A percentile compares a stretch with the other conserved stretches of the same genome.
These are phyloP conservation scores for Hesperophylax magnus DNA, from an alignment of 1,140 invertebrate species.

Conservation along the genomic window DNA sequence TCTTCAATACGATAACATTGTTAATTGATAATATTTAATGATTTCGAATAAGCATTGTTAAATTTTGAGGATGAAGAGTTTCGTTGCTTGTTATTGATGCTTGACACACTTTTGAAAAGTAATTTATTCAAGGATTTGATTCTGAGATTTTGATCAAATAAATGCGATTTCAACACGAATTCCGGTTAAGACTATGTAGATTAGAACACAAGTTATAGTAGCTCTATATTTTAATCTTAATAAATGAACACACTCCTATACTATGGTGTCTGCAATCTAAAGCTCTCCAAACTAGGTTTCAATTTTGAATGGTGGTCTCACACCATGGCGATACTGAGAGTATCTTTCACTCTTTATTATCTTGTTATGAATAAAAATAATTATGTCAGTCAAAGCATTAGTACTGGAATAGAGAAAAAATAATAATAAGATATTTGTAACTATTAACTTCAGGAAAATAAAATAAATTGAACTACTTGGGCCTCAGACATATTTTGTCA, in stretches of 20 bases:
- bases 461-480: too few species aligned
- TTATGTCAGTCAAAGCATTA: too few species aligned
- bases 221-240: not conserved
- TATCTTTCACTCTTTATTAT: too few species aligned
- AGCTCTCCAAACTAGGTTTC: not conserved
- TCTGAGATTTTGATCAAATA: not conserved
- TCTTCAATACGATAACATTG: slow-evolving; percentile 3
- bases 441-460: too few species aligned
- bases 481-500: too few species aligned
- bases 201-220: not conserved
- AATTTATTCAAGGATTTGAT: slow-evolving; percentile 8
- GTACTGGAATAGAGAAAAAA: too few species aligned
- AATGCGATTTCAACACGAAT: too few species aligned
- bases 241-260: not conserved
- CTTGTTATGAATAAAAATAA: too few species aligned
- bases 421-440: too few species aligned
- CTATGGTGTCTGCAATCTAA: not conserved
- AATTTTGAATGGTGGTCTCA: too few species aligned
- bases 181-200: too few species aligned
- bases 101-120: not conserved
- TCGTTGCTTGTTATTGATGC: not conserved
- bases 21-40: slow-evolving; percentile 18
- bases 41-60: slow-evolving; percentile 7
- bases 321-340: too few species aligned
- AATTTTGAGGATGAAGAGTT: not conserved